Base-by-base conservation (phyloP, 1,140 invertebrate genomes). In the Zelostemma sp. region DNA sequence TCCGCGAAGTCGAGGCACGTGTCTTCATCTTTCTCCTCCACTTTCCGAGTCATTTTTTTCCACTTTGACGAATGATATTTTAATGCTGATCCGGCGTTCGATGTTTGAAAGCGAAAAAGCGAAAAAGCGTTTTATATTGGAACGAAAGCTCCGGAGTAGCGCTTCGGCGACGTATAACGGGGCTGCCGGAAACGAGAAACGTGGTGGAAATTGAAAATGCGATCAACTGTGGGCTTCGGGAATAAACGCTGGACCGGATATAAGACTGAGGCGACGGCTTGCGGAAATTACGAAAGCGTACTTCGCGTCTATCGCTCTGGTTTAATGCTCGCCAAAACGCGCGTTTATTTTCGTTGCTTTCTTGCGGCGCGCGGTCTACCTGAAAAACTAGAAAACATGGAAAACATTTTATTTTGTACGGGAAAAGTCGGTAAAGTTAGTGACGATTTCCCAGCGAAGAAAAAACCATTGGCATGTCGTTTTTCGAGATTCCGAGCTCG, bases 131-230 rank as follows among this genome's bases (percentile, higher is more conserved):
- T n/a, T n/a, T n/a, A n/a, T n/a, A n/a, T n/a, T n/a, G 43, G 47
- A 61, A 35, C n/a, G 17, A n/a, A 62, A 61, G 56, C 67, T 59
- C 45, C 57, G 76, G 75, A 66, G 65, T 16, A 64, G 66, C 16
- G 64, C 72, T 73, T 62, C 47, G 61, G 59, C 56, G 49, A 38
- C 43, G 63, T 49, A 61, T 40, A 35, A 64, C 46, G 48, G 58
- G 72, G 66, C 47, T 65, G 74, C 80, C 79, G 84, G 80, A 84
- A 84, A 85, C 79, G 80, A 77, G 80, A 80, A 83, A 85, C 83
- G 80, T 83, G 80, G 83, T 82, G 84, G 82, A 85, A 85, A 85
- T 85, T 85, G 83, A 85, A 85, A 85, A 85, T 83, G 80, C 80
- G 78, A 83, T 83, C 75, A 68, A 82, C 77, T 75, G 56, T 61